phyloP scores from a whole-genome alignment of 2,888 invertebrate species.

The Athalia cordata region DNA sequence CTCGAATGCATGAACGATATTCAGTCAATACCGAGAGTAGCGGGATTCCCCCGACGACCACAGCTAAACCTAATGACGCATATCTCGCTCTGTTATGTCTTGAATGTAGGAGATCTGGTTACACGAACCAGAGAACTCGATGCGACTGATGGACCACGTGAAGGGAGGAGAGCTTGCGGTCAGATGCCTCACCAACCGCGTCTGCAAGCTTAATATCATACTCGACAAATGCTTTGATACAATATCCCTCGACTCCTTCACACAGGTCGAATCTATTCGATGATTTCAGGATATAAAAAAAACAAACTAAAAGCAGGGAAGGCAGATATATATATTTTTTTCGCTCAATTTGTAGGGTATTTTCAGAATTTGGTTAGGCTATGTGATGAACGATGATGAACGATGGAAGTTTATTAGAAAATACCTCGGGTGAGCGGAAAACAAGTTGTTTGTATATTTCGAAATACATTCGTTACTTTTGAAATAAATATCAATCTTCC shows the following conservation, averaged over 20 bases:
- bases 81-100: conserved; percentile 71
- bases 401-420: not conserved
- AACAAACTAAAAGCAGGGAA: not conserved
- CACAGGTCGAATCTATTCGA: not conserved
- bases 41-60: conserved; percentile 30
- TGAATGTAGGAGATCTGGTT: conserved; percentile 66
- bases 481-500: conserved; percentile 34
- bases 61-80: conserved; percentile 56
- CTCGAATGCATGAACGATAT: not conserved
- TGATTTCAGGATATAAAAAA: not conserved
- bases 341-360: too few relatives aligned
- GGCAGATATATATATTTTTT: not conserved
- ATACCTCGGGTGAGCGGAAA: not conserved
- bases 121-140: conserved; percentile 48
- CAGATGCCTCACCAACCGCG: conserved; percentile 68
- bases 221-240: conserved; percentile 53
- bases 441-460: not conserved
- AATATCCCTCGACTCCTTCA: not conserved
- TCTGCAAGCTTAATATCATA: conserved; percentile 53
- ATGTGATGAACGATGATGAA: too few relatives aligned
- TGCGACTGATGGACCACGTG: conserved; percentile 54
- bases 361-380: too few relatives aligned
- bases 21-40: conserved; percentile 35
- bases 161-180: conserved; percentile 67
- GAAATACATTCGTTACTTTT: conserved; percentile 1